Evolutionary conservation across 2,113 vertebrate genomes (phyloP), one percentile per base, ranked within the genome.

Genomic region (Sinocyclocheilus anshuiensis): DNA sequence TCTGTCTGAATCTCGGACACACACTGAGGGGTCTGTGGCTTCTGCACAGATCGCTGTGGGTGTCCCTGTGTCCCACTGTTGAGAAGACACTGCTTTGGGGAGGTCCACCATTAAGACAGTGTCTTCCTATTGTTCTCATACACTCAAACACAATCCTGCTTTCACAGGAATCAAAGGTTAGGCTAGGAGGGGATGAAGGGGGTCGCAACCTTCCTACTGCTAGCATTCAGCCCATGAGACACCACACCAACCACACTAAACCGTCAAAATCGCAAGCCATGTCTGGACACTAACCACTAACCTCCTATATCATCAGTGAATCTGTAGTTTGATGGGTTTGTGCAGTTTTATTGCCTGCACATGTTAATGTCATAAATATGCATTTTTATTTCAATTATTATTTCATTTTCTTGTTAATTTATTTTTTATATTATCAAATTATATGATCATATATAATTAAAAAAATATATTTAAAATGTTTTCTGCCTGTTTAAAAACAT

Each of bases 71-170:
- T 83, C 84, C 81, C 86, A 84, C 75, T 76, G 77, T 86, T 74
- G 79, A 86, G 76, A 87, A 86, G 59, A 88, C 87, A 87, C 75
- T 77, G 87, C 87, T 87, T 88, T 87, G 86, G 87, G 89, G 89
- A 90, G 89, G 89, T 90, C 89, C 84, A 63, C 85, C 86, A 79
- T 89, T 90, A 87, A 87, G 87, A 86, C 86, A 87, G 89, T 90
- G 87, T 90, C 87, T 83, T 87, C 86, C 86, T 78, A 81, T 90
- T 90, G 87, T 88, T 81, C 81, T 84, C 55, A 77, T 87, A 78
- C 89, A 86, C 89, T 90, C 86, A 72, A 84, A 81, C 76, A 89
- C 89, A 87, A 90, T 87, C 75, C 87, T 85, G 86, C 87, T 90
- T 89, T 81, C 74, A 86, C 59, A 72, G 65, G 76, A 86, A 83